Percentiles rank a stretch among this genome's conserved stretches.
phyloP scores from a whole-genome alignment of 2,888 invertebrate species.

The Platypus cylindrus region DNA sequence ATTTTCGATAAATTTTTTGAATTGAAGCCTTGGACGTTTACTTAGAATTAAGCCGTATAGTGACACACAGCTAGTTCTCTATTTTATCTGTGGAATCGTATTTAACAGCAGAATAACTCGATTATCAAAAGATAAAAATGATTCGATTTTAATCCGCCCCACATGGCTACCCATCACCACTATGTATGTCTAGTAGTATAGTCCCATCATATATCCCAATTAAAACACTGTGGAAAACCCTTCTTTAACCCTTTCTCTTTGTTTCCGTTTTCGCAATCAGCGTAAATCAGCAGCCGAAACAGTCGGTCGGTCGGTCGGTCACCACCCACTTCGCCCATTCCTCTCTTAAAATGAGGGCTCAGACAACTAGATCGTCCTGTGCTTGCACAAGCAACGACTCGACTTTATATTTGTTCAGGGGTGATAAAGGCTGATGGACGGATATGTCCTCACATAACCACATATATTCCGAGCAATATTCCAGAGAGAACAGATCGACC shows the following conservation, averaged over 20 bases:
- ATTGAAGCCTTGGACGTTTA: too few species aligned
- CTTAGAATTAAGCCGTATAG: too few species aligned
- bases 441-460: constrained; percentile 38
- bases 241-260: constrained; percentile 14
- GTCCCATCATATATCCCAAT: constrained; percentile 15
- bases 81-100: too few species aligned
- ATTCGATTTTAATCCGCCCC: too few species aligned
- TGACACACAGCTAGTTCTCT: too few species aligned
- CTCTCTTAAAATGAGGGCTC: constrained; percentile 8
- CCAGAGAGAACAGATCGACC: constrained; percentile 33
- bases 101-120: too few species aligned
- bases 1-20: too few species aligned
- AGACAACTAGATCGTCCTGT: constrained; percentile 29
- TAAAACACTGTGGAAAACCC: constrained; percentile 12
- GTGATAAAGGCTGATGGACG: constrained; percentile 38
- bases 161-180: too few species aligned
- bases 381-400: constrained; percentile 24
- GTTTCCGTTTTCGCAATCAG: constrained; percentile 18
- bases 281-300: constrained; percentile 12
- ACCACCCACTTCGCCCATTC: constrained; percentile 5
- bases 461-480: constrained; percentile 22
- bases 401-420: constrained; percentile 33
- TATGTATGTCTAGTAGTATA: too few species aligned
- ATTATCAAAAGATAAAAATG: too few species aligned
- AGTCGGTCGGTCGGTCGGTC: constrained; percentile 5